phyloP scores from a whole-genome alignment of 2,797 vertebrate species.

The Enteromius treurensis region DNA sequence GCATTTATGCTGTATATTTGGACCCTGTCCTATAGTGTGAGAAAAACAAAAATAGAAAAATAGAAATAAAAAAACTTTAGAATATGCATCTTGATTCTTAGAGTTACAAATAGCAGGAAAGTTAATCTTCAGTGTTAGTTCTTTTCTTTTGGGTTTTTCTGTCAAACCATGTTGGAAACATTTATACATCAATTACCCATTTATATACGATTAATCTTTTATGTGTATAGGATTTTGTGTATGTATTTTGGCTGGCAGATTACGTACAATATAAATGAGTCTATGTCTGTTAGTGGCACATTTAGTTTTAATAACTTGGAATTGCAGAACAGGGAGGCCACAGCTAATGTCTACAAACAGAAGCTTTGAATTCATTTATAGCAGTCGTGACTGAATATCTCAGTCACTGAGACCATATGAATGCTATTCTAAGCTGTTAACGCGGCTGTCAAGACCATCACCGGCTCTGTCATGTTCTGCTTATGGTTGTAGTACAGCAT shows the following conservation, averaged over 20 bases:
- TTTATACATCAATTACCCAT: too few species aligned
- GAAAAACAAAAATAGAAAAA: too few species aligned
- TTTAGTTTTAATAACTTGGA: background rate
- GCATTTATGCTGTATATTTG: too few species aligned
- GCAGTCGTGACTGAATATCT: constrained; percentile 11
- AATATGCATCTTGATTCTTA: too few species aligned
- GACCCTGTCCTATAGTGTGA: too few species aligned
- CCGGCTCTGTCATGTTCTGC: background rate
- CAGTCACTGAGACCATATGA: background rate
- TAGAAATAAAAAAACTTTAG: too few species aligned
- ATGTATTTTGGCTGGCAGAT: background rate
- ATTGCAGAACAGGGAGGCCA: background rate
- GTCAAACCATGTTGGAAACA: too few species aligned
- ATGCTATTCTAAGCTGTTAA: constrained; percentile 26
- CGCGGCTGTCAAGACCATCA: background rate
- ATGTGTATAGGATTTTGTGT: background rate
- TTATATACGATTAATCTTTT: background rate
- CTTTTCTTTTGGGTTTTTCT: too few species aligned
- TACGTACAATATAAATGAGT: too few species aligned
- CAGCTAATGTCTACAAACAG: background rate
- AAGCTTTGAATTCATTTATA: background rate
- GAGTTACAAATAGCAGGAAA: too few species aligned
- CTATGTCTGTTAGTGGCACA: background rate
- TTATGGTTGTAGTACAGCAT: background rate
- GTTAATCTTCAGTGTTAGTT: too few species aligned